Base-by-base conservation (phyloP, 2,888 invertebrate species). In the Pollenia angustigena region DNA sequence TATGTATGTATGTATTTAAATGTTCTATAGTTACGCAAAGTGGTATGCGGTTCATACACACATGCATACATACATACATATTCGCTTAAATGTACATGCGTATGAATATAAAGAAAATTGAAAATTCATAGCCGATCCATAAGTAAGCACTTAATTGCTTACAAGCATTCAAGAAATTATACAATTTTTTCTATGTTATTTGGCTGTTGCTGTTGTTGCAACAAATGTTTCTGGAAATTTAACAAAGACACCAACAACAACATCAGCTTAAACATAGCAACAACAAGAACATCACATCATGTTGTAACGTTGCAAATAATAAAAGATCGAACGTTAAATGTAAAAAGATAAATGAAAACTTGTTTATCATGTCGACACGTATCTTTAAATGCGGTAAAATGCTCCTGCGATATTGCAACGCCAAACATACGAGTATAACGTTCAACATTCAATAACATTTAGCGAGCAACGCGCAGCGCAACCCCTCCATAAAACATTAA, bases 301-400 rank as follows among this genome's bases (percentile, higher is more conserved):
- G 81, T 78, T 86, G 74, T 66, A 72, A 74, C 56, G 64, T 75
- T 68, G 72, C 74, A 81, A 81, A 83, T 79, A 87, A 69, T 75
- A 81, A 87, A 80, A 81, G 87, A 87, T 87, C 84, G 87, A 87
- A 87, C 84, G 87, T 81, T 87, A 84, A 87, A 81, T 79, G 83
- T 87, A 82, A 71, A 82, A 81, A 89, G 88, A 89, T 89, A 89
- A 88, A 89, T 89, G 87, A 87, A 89, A 89, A 89, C 89, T 89
- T 89, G 89, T 88, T 89, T 88, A 88, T 88, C 89, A 86, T 89
- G 89, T 89, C 88, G 88, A 82, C 86, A 88, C 89, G 88, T 89
- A 89, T 89, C 88, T 88, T 87, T 89, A 89, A 89, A 88, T 88
- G 89, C 83, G 85, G 88, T 89, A 89, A 89, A 89, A 89, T 85